Conservation (phyloP, 2,797 vertebrate species). For the Danio aesculapii region DNA sequence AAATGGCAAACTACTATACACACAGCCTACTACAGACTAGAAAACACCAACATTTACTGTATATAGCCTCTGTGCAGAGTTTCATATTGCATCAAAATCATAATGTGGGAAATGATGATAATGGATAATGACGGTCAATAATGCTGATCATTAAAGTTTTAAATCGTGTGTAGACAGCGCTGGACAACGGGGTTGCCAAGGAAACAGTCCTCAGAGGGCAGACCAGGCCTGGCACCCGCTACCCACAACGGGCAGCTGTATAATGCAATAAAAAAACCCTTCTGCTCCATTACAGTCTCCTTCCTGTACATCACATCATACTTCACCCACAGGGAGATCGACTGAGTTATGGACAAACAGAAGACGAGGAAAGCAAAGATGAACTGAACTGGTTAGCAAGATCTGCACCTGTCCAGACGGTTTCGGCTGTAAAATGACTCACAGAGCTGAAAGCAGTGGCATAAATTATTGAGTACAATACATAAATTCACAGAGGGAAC, state of each 20-base stretch:
- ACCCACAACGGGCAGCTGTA: slow-evolving; percentile 48
- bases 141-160: slow-evolving; percentile 37
- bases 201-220: slow-evolving; percentile 50
- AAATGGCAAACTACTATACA: too few species aligned
- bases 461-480: background rate
- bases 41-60: slow-evolving; percentile 16
- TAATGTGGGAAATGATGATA: slow-evolving; percentile 27
- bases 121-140: slow-evolving; percentile 22
- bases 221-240: slow-evolving; percentile 34
- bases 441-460: background rate
- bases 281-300: slow-evolving; percentile 72
- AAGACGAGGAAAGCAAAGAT: background rate
- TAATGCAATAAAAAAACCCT: slow-evolving; percentile 79
- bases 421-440: background rate
- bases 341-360: slow-evolving; percentile 1
- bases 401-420: slow-evolving; percentile 5
- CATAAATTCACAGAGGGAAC: background rate
- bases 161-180: slow-evolving; percentile 3
- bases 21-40: background rate
- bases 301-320: slow-evolving; percentile 76
- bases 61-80: background rate
- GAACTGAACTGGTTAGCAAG: background rate
- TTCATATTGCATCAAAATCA: background rate
- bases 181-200: slow-evolving; percentile 27
- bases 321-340: slow-evolving; percentile 63